Conservation (phyloP, 2,113 vertebrate genomes). For the Sinocyclocheilus maitianheensis region DNA sequence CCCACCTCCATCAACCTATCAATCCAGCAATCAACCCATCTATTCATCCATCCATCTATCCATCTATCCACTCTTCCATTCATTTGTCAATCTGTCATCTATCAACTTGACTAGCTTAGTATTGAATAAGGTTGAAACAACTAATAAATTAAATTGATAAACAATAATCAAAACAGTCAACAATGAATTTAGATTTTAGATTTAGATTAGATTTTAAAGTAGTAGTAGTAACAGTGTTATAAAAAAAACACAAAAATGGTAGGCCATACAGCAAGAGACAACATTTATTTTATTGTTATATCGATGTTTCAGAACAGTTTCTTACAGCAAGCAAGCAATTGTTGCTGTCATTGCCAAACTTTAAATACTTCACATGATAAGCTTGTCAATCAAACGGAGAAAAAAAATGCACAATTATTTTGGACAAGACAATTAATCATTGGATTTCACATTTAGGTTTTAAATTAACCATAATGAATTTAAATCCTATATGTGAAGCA, state of each 20-base stretch:
- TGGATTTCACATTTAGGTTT: no score
- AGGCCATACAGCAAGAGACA: no score
- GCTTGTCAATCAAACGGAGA: no score
- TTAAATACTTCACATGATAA: no score
- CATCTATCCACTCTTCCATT: neutral
- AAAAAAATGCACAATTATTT: no score
- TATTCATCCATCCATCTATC: neutral
- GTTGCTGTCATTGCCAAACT: no score
- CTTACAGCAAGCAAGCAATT: no score
- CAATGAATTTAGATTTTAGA: neutral
- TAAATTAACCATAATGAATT: no score
- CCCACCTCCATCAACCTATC: neutral
- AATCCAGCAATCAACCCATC: neutral
- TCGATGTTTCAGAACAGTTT: no score
- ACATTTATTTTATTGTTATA: no score
- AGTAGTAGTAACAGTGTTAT: neutral
- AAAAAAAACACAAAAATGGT: neutral
- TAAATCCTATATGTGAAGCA: neutral
- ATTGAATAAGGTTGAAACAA: neutral
- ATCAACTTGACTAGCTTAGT: neutral
- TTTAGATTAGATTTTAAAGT: neutral
- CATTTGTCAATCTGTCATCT: neutral
- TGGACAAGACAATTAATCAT: no score
- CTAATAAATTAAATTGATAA: slow-evolving; percentile 1
- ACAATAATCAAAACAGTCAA: neutral